Evolutionary conservation across 2,113 vertebrate genomes (phyloP), one percentile per base, ranked within the genome.

Genomic region (Notarius quadriscutis): DNA sequence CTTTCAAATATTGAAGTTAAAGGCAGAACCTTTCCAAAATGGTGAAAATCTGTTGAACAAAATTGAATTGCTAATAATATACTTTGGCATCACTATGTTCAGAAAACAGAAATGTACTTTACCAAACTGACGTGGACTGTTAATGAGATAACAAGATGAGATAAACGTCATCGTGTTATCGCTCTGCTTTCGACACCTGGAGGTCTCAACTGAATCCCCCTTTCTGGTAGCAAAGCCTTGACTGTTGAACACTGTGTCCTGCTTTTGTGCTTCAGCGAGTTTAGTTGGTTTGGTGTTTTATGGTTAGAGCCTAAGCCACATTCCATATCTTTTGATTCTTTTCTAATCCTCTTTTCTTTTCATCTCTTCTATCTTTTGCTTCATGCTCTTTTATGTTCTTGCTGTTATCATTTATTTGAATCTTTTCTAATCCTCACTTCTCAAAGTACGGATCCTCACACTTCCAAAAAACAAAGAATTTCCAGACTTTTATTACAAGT

Each of bases 311-410:
- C 62, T 74, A 51, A 50, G 8, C 69, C 81, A 81, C 58, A 48
- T 50, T 74, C 80, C 84, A 67, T 65, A 88, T 87, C 81, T 90
- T 85, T 83, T 87, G 79, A 86, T 88, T 89, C 84, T 80, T 79
- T 63, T 83, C 77, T 90, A 90, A 90, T 88, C 87, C 89, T 87
- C 87, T 88, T 90, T 90, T 82, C 89, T 77, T 86, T 89, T 63
- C 81, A 67, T 77, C 83, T 82, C 79, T 84, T 87, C 81, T 87
- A 88, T 90, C 86, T 90, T 81, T 78, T 63, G 55, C 57, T 50
- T 41, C 30, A 62, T 62, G 57, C 79, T 60, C 57, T 83, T 81
- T 83, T 67, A 86, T 87, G 89, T 85, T 87, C 80, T 84, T 27
- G 79, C 81, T 62, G 71, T 71, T 87, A 87, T 90, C 86, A 34